Conservation (phyloP, 2,888 invertebrate genomes). For the Nomada ruficornis region DNA sequence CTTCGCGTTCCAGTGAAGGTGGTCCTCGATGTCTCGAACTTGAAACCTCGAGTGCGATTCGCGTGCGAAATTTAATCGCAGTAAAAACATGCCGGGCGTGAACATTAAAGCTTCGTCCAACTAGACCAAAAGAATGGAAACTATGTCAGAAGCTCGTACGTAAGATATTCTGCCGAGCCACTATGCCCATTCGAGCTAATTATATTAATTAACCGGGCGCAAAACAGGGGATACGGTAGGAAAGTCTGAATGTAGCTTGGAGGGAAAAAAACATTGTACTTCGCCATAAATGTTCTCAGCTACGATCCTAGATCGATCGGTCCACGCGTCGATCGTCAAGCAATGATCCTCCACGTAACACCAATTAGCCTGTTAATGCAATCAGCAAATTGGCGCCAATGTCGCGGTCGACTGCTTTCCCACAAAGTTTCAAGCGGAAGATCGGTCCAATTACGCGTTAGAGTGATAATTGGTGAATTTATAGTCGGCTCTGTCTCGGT, state of each 20-base stretch:
- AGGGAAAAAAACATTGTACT: no score
- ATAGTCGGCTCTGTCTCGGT: conserved; percentile 69
- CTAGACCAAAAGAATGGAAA: no score
- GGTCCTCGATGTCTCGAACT: conserved; percentile 49
- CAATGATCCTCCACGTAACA: conserved; percentile 44
- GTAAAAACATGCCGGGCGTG: no score
- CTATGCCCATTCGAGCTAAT: no score
- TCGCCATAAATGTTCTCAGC: no score
- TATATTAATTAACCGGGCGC: no score
- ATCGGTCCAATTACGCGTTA: conserved; percentile 80
- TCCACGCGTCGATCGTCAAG: conserved; percentile 25
- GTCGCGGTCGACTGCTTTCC: conserved; percentile 79
- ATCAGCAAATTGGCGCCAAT: conserved; percentile 81
- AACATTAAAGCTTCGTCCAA: no score
- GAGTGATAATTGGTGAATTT: conserved; percentile 82
- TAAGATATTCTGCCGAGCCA: no score
- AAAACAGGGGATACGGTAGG: no score
- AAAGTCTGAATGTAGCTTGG: no score
- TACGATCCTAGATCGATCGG: conserved; percentile 23
- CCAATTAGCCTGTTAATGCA: conserved; percentile 73
- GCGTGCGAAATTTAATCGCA: no score
- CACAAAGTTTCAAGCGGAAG: conserved; percentile 75
- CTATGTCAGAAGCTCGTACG: no score
- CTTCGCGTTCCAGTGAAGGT: conserved; percentile 63
- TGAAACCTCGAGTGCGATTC: not conserved